Base-by-base conservation (phyloP, 2,888 invertebrate species). In the Cataglyphis altisquamis region DNA sequence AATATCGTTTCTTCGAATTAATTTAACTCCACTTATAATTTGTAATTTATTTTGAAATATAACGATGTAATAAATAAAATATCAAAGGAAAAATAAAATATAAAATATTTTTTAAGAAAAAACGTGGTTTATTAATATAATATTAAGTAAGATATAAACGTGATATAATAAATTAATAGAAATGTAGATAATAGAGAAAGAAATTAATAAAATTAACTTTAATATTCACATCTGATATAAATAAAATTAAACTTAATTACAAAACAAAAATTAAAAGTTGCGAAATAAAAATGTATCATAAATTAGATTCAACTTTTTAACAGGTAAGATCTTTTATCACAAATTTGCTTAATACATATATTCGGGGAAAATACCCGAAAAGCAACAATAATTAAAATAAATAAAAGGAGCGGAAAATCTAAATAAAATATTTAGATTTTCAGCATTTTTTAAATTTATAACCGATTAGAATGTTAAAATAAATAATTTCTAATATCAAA, bases 41-140 rank as follows among this genome's bases (percentile, higher is more conserved):
- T 9, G 45, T 45, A n/a, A 9, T 45, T 32, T 41, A 41, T 8
- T 62, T 62, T 45, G 9, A 41, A 32, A 45, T 55, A 55, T 10
- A 70, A 55, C 21, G 32, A 70, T 21, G 32, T 32, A 45, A 29
- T 82, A 10, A 39, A 67, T 21, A 10, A 32, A 48, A 48, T 32
- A 25, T 52, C n/a, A 66, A 12, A 52, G 63, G 63, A 55, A 63
- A 41, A 62, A 64, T 81, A 45, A 62, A 86, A 60, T 29, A 41
- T 66, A 77, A 80, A 63, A 73, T 63, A 64, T 25, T n/a, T 52
- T 25, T 52, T 15, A 55, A 45, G 12, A 57, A 52, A 25, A 12
- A 52, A 41, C 6, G 6, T 36, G 36, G 18, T 81, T 64, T 81
- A 81, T 81, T 63, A 21, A 29, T 4, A 63, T 41, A 73, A 48